Percentiles rank a stretch among this genome's conserved stretches.
Evolutionary conservation across 2,113 vertebrate species (phyloP).

Genomic region (Isichthys henryi): DNA sequence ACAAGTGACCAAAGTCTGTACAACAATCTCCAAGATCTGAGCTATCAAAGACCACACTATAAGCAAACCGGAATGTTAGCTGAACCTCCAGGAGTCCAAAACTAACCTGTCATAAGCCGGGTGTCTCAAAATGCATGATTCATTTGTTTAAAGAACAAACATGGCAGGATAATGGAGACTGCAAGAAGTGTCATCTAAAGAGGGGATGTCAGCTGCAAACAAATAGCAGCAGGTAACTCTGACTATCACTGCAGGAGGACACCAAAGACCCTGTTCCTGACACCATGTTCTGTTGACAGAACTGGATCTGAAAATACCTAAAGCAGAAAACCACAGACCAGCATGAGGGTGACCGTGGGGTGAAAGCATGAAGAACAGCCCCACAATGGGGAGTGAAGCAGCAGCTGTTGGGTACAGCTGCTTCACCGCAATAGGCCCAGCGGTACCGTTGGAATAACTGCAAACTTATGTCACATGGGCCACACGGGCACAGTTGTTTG

Average conservation of each 20-base stretch:
- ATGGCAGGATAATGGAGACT: background rate
- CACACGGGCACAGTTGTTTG: background rate
- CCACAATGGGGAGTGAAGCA: background rate
- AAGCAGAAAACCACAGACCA: background rate
- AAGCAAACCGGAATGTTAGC: background rate
- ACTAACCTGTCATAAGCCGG: background rate
- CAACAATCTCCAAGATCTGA: background rate
- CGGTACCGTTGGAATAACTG: background rate
- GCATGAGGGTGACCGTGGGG: background rate
- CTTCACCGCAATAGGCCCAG: background rate
- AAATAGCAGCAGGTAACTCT: background rate
- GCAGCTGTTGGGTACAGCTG: slow-evolving; percentile 21
- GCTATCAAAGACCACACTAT: background rate
- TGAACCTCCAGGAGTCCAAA: background rate
- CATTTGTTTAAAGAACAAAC: background rate
- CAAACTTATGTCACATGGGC: background rate
- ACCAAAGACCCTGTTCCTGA: background rate
- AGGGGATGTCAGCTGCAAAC: background rate
- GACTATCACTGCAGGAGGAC: background rate
- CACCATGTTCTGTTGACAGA: background rate
- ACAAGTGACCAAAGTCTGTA: background rate
- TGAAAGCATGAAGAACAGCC: background rate
- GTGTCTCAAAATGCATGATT: background rate
- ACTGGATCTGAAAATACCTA: background rate
- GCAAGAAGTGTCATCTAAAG: background rate